These are phyloP conservation scores for Idaea straminata DNA, from an alignment of 2,888 invertebrate genomes.

Conservation along the genomic window DNA sequence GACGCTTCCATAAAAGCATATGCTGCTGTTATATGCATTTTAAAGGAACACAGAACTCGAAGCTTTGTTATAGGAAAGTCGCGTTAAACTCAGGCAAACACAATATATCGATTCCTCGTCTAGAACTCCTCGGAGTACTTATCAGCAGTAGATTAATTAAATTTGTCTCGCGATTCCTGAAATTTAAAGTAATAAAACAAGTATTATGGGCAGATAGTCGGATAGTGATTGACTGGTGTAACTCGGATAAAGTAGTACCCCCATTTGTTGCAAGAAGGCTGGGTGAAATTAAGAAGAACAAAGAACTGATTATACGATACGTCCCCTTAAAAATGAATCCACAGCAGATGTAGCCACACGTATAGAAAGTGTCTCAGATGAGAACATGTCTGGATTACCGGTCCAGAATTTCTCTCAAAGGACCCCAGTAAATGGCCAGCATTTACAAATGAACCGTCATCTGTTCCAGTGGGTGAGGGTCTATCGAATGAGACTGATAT, in stretches of 20 bases:
- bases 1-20: not conserved
- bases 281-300: conserved; percentile 6
- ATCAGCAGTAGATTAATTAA: conserved; percentile 11
- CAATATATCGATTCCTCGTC: conserved; percentile 10
- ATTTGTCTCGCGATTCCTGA: conserved; percentile 8
- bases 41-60: not conserved
- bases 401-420: conserved; percentile 6
- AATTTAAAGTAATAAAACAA: not conserved
- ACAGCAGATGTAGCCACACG: conserved; percentile 10
- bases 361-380: not conserved
- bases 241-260: conserved; percentile 9
- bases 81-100: conserved; percentile 16
- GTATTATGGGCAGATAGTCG: conserved; percentile 8
- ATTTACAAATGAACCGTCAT: too few species aligned
- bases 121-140: conserved; percentile 11
- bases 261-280: conserved; percentile 5
- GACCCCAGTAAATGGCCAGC: not conserved
- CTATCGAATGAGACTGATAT: not conserved
- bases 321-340: conserved; percentile 7
- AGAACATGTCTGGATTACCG: conserved; percentile 4
- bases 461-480: not conserved
- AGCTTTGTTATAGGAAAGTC: conserved; percentile 23
- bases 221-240: conserved; percentile 9
- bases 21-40: not conserved
- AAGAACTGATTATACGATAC: conserved; percentile 5